Conservation (phyloP, 2,888 invertebrate genomes). For the Mythimna albipuncta region DNA sequence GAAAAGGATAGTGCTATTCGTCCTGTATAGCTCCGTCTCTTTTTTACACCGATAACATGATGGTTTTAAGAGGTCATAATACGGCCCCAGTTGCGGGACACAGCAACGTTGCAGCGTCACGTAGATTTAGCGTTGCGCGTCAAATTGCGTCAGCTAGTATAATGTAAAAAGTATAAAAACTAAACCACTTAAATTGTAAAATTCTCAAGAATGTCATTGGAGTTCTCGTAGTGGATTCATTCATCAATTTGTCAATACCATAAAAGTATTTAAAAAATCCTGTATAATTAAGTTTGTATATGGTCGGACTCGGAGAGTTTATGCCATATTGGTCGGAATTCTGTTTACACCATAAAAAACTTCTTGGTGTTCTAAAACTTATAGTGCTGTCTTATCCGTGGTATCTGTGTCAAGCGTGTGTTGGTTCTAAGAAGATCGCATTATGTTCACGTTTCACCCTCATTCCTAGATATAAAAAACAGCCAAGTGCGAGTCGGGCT, state of each 20-base stretch:
- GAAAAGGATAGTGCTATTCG: no score
- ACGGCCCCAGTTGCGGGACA: no score
- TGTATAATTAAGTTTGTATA: slow-evolving; percentile 29
- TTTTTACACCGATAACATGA: no score
- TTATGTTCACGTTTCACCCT: slow-evolving; percentile 46
- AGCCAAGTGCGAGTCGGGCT: no score
- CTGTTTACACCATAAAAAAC: slow-evolving; percentile 41
- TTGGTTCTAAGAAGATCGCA: slow-evolving; percentile 76
- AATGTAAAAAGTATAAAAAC: slow-evolving; percentile 1
- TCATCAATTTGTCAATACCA: slow-evolving; percentile 56
- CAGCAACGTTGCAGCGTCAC: no score
- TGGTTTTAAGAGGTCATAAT: no score
- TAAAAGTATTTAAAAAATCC: slow-evolving; percentile 35
- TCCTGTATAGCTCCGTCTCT: no score
- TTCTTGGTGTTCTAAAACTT: slow-evolving; percentile 24
- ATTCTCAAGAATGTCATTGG: slow-evolving; percentile 24
- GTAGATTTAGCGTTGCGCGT: no score
- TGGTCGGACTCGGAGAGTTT: slow-evolving; percentile 12
- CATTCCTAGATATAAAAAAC: slow-evolving; percentile 21
- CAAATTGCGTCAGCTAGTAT: no score
- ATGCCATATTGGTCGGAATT: slow-evolving; percentile 25
- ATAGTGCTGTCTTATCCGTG: slow-evolving; percentile 72
- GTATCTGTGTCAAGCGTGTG: slow-evolving; percentile 82
- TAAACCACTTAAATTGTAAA: slow-evolving; percentile 12
- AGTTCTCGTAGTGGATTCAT: slow-evolving; percentile 31